Evolutionary conservation across 2,888 invertebrate species (phyloP), one percentile per base, ranked within the genome.

Genomic region (Drosophila sordidula): DNA sequence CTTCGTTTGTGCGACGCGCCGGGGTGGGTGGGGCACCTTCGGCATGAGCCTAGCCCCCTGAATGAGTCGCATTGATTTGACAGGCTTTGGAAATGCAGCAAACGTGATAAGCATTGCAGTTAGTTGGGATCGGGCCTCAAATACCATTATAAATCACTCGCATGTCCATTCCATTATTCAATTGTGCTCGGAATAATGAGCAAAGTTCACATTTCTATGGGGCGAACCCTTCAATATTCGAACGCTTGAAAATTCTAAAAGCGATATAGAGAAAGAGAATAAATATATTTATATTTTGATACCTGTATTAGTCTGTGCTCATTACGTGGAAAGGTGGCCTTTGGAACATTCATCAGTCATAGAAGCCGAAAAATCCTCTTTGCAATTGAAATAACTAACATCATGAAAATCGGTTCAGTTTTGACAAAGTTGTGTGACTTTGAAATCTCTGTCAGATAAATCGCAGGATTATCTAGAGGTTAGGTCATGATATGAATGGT

Each of bases 41-140:
- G 39, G 12, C 2, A 8, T 38, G 46, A 29, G 70, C 65, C 71
- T 57, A 70, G 70, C 70, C 57, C 44, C 32, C 34, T 6, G 39
- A 64, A 46, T 55, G 22, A 42, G 54, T 55, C 38, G 44, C 50
- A 29, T 12, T 34, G 34, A 57, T 68, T 71, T 47, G 56, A 62
- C 41, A 42, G 39, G 39, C 55, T 38, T 6, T 11, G 54, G 32
- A 34, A 54, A 25, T 45, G 38, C 11, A 22, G 25, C 45, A 41
- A 51, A 73, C 75, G 73, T 73, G 75, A 65, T 74, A 56, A 56
- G 70, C 58, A 64, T 74, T 71, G 55, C 65, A 64, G 29, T 68
- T 38, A 9, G 26, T 18, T 38, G 42, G 46, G 39, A 29, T 47
- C 26, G 38, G 39, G 42, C 36, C 38, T 49, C 45, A 39, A 51